A percentile compares a stretch with the other conserved stretches of the same genome.
Conservation (phyloP, 64 coral and sea anemone genomes). For the Platygyra sinensis region DNA sequence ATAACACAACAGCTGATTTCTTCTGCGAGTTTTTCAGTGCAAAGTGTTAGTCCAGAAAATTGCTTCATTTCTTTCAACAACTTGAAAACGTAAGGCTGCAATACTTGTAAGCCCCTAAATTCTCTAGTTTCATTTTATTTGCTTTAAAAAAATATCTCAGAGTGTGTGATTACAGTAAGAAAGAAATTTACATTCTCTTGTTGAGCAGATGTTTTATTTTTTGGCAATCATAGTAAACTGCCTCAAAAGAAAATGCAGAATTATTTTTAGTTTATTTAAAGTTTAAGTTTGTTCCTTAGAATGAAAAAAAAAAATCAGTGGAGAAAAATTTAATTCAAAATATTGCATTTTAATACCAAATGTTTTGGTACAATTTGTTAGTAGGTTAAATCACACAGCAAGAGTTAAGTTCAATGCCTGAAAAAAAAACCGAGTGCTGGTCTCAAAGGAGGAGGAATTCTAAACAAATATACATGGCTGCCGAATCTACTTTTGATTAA, state of each 20-base stretch:
- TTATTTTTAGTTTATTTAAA: constrained; percentile 10
- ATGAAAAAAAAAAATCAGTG: neutral
- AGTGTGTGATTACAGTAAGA: constrained; percentile 23
- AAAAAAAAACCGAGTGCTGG: neutral
- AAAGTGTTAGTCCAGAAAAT: constrained; percentile 16
- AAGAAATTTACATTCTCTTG: constrained; percentile 31
- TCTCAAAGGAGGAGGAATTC: neutral
- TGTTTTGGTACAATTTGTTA: neutral
- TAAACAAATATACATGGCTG: neutral
- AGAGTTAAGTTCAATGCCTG: constrained; percentile 14
- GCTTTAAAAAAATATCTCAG: constrained; percentile 29
- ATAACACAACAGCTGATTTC: neutral
- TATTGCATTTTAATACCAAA: neutral
- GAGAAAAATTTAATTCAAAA: constrained; percentile 9
- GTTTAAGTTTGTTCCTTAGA: neutral
- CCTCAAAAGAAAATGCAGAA: neutral
- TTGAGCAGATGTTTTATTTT: constrained; percentile 20
- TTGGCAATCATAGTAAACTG: neutral
- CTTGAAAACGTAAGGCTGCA: neutral
- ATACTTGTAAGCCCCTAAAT: neutral
- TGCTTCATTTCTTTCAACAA: neutral
- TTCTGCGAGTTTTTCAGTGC: neutral
- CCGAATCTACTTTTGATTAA: neutral
- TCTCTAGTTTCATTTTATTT: constrained; percentile 11
- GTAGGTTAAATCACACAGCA: neutral